Evolutionary conservation across 2,113 vertebrate genomes (phyloP).

Genomic region (Daphoenositta chrysoptera): DNA sequence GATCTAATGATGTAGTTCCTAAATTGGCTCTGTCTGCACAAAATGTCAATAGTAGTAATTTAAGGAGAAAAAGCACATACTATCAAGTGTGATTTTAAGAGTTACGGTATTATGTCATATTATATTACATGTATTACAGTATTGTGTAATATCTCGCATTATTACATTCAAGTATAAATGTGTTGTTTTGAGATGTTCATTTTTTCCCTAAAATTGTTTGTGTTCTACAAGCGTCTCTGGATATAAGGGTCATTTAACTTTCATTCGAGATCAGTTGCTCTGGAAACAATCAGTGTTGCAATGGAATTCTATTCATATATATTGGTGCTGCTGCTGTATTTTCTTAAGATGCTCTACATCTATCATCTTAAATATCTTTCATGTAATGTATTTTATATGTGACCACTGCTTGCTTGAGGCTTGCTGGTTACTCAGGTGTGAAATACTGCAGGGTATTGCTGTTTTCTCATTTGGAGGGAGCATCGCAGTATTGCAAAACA

Average conservation of each 20-base stretch:
- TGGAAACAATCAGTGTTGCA: not conserved
- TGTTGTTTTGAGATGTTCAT: not conserved
- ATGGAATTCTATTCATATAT: not conserved
- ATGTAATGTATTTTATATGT: not conserved
- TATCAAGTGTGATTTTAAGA: not conserved
- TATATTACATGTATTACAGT: no score
- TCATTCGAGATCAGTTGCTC: not conserved
- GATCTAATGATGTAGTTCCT: not conserved
- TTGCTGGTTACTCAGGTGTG: not conserved
- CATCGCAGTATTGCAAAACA: not conserved
- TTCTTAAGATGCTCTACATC: not conserved
- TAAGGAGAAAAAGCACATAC: not conserved
- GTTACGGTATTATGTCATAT: not conserved
- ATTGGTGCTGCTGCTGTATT: not conserved
- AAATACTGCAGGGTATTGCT: not conserved
- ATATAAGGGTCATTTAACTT: not conserved
- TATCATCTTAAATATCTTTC: not conserved
- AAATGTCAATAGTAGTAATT: not conserved
- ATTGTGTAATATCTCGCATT: not conserved
- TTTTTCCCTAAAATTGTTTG: not conserved
- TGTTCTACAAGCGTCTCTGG: not conserved
- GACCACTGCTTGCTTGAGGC: not conserved
- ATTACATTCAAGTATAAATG: not conserved
- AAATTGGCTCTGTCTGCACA: not conserved
- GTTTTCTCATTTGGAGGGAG: not conserved